These are phyloP conservation scores for Gallinago solitaria DNA, from an alignment of 2,797 vertebrate genomes.

Conservation along the genomic window DNA sequence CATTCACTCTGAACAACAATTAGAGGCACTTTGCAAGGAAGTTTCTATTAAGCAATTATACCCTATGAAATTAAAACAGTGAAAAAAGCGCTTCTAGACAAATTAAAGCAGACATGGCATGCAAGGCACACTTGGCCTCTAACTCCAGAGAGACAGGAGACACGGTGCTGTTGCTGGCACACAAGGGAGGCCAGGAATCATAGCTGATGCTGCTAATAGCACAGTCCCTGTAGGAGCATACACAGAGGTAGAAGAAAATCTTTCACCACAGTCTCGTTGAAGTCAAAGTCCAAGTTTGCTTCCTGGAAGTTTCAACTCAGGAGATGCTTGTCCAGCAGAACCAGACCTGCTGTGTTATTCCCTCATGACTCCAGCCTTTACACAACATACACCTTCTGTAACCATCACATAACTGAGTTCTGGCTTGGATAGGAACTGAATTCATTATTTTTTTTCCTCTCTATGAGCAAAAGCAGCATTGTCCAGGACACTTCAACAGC, in stretches of 20 bases:
- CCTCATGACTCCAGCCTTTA: background rate
- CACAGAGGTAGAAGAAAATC: background rate
- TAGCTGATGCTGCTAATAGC: background rate
- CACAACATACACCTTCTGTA: accelerated
- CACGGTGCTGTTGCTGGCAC: accelerated
- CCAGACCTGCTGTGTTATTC: background rate
- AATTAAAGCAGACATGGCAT: background rate
- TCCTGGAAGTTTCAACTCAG: background rate
- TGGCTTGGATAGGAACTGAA: background rate
- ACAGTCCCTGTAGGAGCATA: background rate
- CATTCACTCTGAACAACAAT: background rate
- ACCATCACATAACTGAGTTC: background rate
- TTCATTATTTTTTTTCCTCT: background rate
- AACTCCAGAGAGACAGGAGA: background rate
- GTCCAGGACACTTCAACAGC: background rate
- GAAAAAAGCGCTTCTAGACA: background rate
- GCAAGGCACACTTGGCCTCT: background rate
- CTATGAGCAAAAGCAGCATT: background rate
- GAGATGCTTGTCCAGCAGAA: background rate
- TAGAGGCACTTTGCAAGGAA: background rate
- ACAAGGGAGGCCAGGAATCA: background rate
- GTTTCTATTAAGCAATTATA: background rate
- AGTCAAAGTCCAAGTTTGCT: background rate
- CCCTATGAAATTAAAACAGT: background rate
- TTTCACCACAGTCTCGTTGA: background rate